Evolutionary conservation across 2,888 invertebrate genomes (phyloP), one percentile per base, ranked within the genome.

Genomic region (Sesia apiformis): DNA sequence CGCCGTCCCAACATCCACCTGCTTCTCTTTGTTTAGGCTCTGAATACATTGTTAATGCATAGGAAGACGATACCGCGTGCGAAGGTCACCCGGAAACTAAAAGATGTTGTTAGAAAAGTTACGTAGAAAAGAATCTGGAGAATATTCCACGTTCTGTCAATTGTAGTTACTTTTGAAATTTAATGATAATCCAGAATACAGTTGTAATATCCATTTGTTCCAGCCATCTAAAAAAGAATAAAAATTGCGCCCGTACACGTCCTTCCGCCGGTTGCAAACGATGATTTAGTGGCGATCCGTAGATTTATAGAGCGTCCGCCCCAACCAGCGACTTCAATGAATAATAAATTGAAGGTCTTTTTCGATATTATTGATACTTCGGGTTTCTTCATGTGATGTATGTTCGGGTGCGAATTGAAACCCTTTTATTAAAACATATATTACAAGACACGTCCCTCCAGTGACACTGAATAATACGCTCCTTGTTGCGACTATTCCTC

Each of bases 341-440:
- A 84, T 84, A 85, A 86, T 83, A 86, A 84, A 86, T 85, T 78
- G 81, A 78, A 84, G 81, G 81, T 84, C 82, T 83, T 83, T 80
- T 76, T 71, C 76, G 79, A 79, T 84, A 84, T 83, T 84, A 84
- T 84, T 83, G 86, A 85, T 84, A 86, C 81, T 81, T 76, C 68
- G 83, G 81, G 78, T 76, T 77, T 81, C 74, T 75, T 66, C 70
- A 63, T 63, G 78, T 84, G 84, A 86, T 83, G 74, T 84, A 87
- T 81, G 83, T 78, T 76, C 76, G 78, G 80, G 79, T 74, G 81
- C 75, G 81, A 84, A 81, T 84, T 84, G 84, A 81, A 85, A 85
- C 84, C 85, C 85, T 88, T 88, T 88, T 88, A 88, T 89, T 88
- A 88, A 88, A 86, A 84, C 88, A 88, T 88, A 88, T 86, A 88